Evolutionary conservation across 2,113 vertebrate genomes (phyloP).

Genomic region (Apodemus sylvaticus): DNA sequence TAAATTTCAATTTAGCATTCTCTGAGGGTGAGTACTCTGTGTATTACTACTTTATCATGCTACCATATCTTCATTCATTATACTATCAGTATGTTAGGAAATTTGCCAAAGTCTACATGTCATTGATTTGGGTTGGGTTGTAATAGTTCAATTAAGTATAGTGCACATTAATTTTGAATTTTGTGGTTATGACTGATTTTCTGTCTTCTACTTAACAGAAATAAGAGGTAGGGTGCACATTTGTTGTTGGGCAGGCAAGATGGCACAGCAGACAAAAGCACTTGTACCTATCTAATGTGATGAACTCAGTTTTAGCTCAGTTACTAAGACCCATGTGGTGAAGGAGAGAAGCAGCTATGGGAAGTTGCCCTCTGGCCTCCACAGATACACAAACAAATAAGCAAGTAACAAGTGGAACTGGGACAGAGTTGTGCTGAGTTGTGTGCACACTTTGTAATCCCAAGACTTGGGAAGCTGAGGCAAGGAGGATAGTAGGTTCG

Average conservation of each 20-base stretch:
- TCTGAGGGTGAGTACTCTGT: slow-evolving; percentile 55
- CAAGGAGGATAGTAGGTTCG: not conserved
- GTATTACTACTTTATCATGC: slow-evolving; percentile 26
- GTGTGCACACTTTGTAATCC: not conserved
- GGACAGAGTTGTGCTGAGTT: not conserved
- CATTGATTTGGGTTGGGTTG: slow-evolving; percentile 1
- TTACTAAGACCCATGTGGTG: not conserved
- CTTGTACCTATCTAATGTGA: not conserved
- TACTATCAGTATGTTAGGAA: slow-evolving; percentile 13
- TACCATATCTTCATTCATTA: not conserved
- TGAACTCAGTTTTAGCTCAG: not conserved
- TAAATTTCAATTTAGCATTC: slow-evolving; percentile 64
- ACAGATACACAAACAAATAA: not conserved
- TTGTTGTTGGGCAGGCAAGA: too few relatives aligned
- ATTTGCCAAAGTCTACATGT: not conserved
- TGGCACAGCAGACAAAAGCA: not conserved
- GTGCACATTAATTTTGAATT: not conserved
- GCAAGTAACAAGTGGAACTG: not conserved
- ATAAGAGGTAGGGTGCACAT: not conserved
- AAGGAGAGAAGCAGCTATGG: not conserved
- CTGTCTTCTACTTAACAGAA: not conserved
- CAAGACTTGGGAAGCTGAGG: not conserved
- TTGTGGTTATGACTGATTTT: not conserved
- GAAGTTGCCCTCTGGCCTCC: not conserved
- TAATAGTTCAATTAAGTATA: not conserved